Conservation (phyloP, 2,888 invertebrate species). For the Baccha elongata region DNA sequence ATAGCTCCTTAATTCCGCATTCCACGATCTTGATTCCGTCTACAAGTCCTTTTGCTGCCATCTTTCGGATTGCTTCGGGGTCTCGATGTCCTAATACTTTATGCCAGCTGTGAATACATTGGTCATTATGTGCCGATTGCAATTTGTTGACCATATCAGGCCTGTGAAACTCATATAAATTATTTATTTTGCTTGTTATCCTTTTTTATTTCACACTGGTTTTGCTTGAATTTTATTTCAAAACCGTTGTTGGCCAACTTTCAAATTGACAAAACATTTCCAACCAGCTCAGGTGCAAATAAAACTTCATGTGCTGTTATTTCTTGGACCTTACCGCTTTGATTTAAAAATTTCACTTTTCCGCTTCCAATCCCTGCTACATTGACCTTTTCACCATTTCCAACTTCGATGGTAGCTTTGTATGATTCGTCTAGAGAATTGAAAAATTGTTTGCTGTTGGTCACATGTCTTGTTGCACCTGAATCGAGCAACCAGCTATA, state of each 20-base stretch:
- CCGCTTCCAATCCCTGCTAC: background rate
- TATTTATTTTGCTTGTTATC: background rate
- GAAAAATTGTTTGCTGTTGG: background rate
- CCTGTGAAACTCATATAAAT: background rate
- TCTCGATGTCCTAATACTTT: background rate
- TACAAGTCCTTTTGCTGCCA: background rate
- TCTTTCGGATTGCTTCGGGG: background rate
- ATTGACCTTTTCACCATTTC: background rate
- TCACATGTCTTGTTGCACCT: background rate
- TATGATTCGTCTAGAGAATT: background rate
- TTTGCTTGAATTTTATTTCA: background rate
- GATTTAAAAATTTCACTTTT: background rate
- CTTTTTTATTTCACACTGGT: background rate
- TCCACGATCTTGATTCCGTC: background rate
- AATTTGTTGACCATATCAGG: background rate
- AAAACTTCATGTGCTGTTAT: no score
- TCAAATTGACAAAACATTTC: background rate
- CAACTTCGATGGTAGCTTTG: background rate
- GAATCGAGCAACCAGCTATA: conserved; percentile 3
- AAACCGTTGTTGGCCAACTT: background rate
- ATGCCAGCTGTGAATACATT: background rate
- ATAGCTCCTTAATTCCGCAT: background rate
- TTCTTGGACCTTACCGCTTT: background rate
- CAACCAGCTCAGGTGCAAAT: background rate
- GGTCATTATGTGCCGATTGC: background rate